phyloP scores from a whole-genome alignment of 2,888 invertebrate genomes.

The Eilema griseolum region DNA sequence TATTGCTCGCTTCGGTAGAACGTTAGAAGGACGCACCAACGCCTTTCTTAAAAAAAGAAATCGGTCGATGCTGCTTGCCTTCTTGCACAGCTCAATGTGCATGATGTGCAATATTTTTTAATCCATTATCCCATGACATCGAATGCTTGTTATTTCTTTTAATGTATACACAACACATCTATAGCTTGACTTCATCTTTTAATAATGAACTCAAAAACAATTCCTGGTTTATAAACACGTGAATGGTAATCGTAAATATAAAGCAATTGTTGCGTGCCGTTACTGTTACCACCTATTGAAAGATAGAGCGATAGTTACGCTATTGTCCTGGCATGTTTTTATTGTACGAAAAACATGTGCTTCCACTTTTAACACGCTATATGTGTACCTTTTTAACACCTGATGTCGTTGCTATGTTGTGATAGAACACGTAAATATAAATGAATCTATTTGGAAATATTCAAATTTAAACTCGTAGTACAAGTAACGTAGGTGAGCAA shows the following conservation, averaged over 20 bases:
- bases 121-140: neutral
- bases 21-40: too few species aligned
- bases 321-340: constrained; percentile 48
- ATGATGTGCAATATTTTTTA: neutral
- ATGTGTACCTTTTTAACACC: constrained; percentile 12
- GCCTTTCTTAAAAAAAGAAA: too few species aligned
- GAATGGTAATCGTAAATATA: neutral
- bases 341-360: constrained; percentile 47
- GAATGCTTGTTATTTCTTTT: neutral
- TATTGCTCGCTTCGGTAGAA: too few species aligned
- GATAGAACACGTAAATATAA: constrained; percentile 11
- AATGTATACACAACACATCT: neutral
- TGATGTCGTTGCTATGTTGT: constrained; percentile 4
- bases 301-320: constrained; percentile 34
- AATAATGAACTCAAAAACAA: neutral
- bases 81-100: neutral
- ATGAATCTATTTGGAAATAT: neutral
- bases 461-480: neutral
- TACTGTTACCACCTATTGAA: constrained; percentile 24
- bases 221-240: constrained; percentile 12
- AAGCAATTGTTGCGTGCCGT: constrained; percentile 6
- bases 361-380: constrained; percentile 42
- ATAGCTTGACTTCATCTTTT: neutral
- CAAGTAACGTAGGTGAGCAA: neutral
- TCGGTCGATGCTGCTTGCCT: neutral